Conservation (phyloP, 2,888 invertebrate species). For the Platynereis dumerilii region DNA sequence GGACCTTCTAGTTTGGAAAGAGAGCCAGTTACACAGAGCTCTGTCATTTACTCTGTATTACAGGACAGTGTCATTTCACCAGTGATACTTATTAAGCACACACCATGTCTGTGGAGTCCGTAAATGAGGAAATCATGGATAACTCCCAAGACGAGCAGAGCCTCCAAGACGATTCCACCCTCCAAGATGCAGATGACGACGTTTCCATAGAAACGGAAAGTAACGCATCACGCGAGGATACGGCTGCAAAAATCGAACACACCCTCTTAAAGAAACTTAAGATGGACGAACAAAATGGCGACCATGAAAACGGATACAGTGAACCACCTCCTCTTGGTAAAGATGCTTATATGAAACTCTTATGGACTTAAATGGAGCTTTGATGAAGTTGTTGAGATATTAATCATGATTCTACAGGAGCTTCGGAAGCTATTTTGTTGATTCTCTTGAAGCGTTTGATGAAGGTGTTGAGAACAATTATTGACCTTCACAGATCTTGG, state of each 20-base stretch:
- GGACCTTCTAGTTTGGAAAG: too few species aligned
- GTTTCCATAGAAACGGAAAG: conserved; percentile 30
- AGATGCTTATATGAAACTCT: neutral
- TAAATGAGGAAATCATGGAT: too few species aligned
- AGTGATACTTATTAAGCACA: too few species aligned
- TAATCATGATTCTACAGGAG: too few species aligned
- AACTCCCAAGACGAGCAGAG: too few species aligned
- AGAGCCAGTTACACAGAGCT: too few species aligned
- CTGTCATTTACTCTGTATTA: too few species aligned
- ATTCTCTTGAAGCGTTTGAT: neutral
- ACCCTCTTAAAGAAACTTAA: conserved; percentile 30
- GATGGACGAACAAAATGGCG: conserved; percentile 10
- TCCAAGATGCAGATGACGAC: too few species aligned
- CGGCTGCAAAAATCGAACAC: conserved; percentile 32
- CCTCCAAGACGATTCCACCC: too few species aligned
- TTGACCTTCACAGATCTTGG: neutral
- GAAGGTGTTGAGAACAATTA: neutral
- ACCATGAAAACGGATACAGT: neutral
- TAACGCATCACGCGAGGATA: conserved; percentile 34
- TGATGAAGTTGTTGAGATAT: neutral
- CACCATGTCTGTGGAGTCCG: too few species aligned
- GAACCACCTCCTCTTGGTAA: neutral
- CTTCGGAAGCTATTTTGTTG: neutral
- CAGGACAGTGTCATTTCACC: too few species aligned
- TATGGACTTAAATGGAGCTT: neutral